Evolutionary conservation across 2,797 vertebrate species (phyloP).

Genomic region (Danio kyathit): DNA sequence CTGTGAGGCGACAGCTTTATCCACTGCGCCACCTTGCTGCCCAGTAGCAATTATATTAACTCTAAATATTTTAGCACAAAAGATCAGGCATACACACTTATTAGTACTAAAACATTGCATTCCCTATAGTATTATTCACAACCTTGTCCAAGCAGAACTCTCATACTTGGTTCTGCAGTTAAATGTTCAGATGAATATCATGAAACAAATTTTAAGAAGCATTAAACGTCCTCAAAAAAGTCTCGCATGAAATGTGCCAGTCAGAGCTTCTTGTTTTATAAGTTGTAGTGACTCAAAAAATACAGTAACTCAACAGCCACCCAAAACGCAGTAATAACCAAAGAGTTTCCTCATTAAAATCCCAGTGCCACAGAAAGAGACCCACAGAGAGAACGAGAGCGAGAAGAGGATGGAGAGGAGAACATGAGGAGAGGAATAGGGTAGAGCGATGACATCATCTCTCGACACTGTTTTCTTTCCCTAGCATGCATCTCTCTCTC

Average conservation of each 20-base stretch:
- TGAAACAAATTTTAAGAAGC: background rate
- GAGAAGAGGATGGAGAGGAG: constrained; percentile 51
- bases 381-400: constrained; percentile 52
- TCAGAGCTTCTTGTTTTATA: constrained; percentile 7
- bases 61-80: too few species aligned
- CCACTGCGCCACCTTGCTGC: too few species aligned
- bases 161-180: background rate
- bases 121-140: too few species aligned
- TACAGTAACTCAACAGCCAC: constrained; percentile 47
- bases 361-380: constrained; percentile 43
- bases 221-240: background rate
- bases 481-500: constrained; percentile 25
- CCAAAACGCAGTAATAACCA: constrained; percentile 53
- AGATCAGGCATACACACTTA: too few species aligned
- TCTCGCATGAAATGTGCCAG: background rate
- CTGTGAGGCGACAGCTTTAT: too few species aligned
- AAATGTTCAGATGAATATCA: background rate
- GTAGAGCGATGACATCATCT: constrained; percentile 57
- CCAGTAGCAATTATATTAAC: too few species aligned
- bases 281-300: constrained; percentile 51
- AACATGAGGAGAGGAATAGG: constrained; percentile 34
- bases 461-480: constrained; percentile 59
- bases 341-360: constrained; percentile 46
- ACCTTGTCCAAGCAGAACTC: too few species aligned
- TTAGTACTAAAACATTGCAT: too few species aligned